Percentiles rank a stretch among this genome's conserved stretches.
phyloP scores from a whole-genome alignment of 2,888 invertebrate genomes.

The Mythimna ferrago region DNA sequence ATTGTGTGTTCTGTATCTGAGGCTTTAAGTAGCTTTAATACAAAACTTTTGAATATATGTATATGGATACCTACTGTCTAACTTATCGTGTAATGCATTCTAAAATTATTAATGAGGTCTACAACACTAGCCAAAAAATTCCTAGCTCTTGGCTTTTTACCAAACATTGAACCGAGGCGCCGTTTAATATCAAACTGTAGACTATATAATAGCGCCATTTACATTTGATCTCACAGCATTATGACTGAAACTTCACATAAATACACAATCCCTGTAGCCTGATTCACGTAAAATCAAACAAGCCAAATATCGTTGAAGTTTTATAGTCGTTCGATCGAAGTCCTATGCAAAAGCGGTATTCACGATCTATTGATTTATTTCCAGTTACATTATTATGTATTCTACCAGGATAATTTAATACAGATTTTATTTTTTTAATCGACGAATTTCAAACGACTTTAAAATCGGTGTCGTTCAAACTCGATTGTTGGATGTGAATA shows the following conservation, averaged over 20 bases:
- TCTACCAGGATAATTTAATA: too few relatives aligned
- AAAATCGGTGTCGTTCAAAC: too few relatives aligned
- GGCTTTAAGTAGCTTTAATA: not conserved
- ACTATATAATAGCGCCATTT: not conserved
- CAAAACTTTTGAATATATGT: not conserved
- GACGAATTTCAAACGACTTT: too few relatives aligned
- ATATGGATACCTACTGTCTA: not conserved
- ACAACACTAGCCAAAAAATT: constrained; percentile 26
- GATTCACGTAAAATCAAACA: too few relatives aligned
- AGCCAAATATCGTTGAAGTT: too few relatives aligned
- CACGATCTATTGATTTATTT: too few relatives aligned
- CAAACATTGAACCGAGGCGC: constrained; percentile 20
- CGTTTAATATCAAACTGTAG: constrained; percentile 28
- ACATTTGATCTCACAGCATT: not conserved
- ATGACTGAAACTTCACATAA: constrained; percentile 7
- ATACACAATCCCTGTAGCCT: constrained; percentile 7
- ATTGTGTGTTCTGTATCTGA: too few relatives aligned
- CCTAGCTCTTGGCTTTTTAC: constrained; percentile 35
- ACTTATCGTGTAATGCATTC: not conserved
- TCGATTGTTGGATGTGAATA: too few relatives aligned
- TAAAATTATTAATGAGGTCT: constrained; percentile 30
- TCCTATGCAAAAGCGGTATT: too few relatives aligned
- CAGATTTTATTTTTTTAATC: too few relatives aligned
- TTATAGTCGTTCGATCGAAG: too few relatives aligned
- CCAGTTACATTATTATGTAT: too few relatives aligned